These are phyloP conservation scores for Phania funesta DNA, from an alignment of 2,888 invertebrate species.

Conservation along the genomic window DNA sequence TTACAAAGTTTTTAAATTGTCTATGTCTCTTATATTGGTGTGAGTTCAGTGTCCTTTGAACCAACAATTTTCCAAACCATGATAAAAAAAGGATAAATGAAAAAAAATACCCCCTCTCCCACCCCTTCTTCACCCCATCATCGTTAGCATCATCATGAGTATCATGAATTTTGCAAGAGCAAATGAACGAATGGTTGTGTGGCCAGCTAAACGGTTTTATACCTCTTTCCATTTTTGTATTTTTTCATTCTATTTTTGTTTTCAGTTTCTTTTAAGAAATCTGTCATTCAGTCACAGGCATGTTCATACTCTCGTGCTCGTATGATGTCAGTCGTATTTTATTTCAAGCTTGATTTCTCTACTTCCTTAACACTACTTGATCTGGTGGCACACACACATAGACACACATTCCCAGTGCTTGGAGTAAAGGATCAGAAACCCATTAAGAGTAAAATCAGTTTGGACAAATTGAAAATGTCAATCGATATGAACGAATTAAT, in stretches of 20 bases:
- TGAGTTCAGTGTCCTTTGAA: background rate
- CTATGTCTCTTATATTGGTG: background rate
- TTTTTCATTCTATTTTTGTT: background rate
- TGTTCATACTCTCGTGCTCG: background rate
- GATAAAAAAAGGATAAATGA: constrained; percentile 2
- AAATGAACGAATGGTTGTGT: constrained; percentile 23
- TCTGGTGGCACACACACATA: constrained; percentile 51
- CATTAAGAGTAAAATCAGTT: constrained; percentile 25
- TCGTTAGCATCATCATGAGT: background rate
- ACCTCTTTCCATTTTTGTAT: constrained; percentile 22
- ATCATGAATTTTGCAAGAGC: constrained; percentile 15
- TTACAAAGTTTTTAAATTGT: constrained; percentile 11
- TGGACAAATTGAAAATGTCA: constrained; percentile 55
- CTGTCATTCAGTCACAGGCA: background rate
- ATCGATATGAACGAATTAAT: constrained; percentile 60
- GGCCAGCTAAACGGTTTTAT: constrained; percentile 50
- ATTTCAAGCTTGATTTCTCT: constrained; percentile 47
- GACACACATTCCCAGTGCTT: constrained; percentile 13
- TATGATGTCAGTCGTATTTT: constrained; percentile 15
- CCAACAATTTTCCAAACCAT: background rate
- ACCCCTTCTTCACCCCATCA: background rate
- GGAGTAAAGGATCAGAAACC: background rate
- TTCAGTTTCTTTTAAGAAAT: background rate
- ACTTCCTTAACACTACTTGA: constrained; percentile 61
- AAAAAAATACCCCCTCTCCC: constrained; percentile 2